Base-by-base conservation (phyloP, 2,113 vertebrate genomes). In the Ahaetulla prasina region DNA sequence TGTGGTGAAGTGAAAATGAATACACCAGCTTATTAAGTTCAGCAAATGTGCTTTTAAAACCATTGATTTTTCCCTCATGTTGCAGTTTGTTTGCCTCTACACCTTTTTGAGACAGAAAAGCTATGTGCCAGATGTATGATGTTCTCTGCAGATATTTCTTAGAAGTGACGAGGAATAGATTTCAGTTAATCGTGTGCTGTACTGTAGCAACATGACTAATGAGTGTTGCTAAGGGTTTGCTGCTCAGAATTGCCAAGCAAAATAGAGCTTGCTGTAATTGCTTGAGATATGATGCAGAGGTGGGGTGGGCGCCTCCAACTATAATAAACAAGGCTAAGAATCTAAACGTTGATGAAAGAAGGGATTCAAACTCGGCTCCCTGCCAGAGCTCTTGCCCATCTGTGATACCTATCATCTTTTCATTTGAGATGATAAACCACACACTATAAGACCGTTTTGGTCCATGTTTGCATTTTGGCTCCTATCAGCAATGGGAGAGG, bases 251-350 rank as follows among this genome's bases (percentile, higher is more conserved):
- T 84, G 52, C 91, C 52, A 93, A 91, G 91, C 94, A 91, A 50
- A 18, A 18, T 39, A 93, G 92, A 88, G 74, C 43, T 68, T 91
- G 22, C 90, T 74, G 20, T 95, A 94, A 94, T 95, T 93, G 90
- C 93, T 94, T 94, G 91, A 91, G 89, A 95, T 27, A 27, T 93
- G 89, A 96, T 89, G 89, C 94, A 30, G 92, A 35, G 74, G 87
- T 54, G 88, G 60, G 57, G 57, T 92, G 53, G 68, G 54, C n/a
- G 35, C 22, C 43, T 60, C 63, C 10, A 60, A 27, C 39, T 50
- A 16, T 91, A 39, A n/a, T 49, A 85, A 91, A 91, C n/a, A 30
- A 84, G 23, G 14, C 27, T 74, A 74, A 45, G 23, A 30, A 90
- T 89, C 43, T 60, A 90, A 85, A 35, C 9, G 14, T 35, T 43